Evolutionary conservation across 2,797 vertebrate genomes (phyloP), one percentile per base, ranked within the genome.

Genomic region (Myotis pilosus): DNA sequence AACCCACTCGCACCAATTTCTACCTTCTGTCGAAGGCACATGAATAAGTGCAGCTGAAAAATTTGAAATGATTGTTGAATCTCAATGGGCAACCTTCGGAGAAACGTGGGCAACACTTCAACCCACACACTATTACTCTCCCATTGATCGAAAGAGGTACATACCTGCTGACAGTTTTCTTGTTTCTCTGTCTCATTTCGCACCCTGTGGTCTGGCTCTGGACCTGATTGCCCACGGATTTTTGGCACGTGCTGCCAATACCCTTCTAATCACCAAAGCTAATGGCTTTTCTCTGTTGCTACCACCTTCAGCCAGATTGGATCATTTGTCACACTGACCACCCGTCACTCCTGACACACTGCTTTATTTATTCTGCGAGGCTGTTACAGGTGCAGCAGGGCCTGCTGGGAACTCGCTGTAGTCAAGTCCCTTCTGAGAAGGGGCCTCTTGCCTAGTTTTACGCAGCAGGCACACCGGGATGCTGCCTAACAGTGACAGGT

Each of bases 11-110:
- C 47, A 62, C 5, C 60, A 53, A n/a, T 94, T 95, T 96, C 94
- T 87, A 84, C 92, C 36, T 69, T 44, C 81, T 4, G 60, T 83
- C 95, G 88, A 69, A 91, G 23, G 53, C 68, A 22, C 38, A 41
- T 72, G 76, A 25, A 87, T 93, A 88, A 83, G 44, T 79, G 55
- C 6, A 0, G 41, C 44, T 83, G 44, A 91, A 75, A 79, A 86
- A 89, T 94, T 83, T 22, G 41, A 89, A 94, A 55, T 91, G 94
- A 91, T 76, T 64, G n/a, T 25, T 23, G 71, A 89, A 60, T 88
- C 66, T 83, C 83, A 82, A 80, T 20, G 30, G 93, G 82, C 53
- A 76, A 68, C 41, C 91, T 88, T 84, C 82, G 23, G 10, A 16
- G 71, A 86, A 89, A 91, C 60, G 41, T 92, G 64, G 81, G 88